These are phyloP conservation scores for Gobio occitaniae DNA, from an alignment of 2,797 vertebrate species.

Conservation along the genomic window DNA sequence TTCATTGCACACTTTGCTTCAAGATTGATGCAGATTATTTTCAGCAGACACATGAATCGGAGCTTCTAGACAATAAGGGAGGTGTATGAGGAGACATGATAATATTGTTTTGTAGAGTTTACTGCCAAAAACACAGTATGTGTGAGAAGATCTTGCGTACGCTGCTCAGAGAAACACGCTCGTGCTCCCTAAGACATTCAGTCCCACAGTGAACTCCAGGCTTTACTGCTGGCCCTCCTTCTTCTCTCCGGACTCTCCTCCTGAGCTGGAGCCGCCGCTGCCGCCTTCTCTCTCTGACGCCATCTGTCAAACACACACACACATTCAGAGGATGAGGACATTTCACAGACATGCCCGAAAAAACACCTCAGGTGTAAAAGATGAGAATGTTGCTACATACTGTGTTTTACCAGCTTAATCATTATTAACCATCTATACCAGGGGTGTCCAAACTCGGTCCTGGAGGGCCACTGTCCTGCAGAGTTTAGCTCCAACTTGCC, in stretches of 20 bases:
- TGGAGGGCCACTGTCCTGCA: no score
- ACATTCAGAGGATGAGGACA: neutral
- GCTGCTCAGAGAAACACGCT: slow-evolving; percentile 23
- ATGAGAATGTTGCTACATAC: neutral
- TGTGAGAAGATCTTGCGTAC: slow-evolving; percentile 24
- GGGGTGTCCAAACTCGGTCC: no score
- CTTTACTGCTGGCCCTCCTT: slow-evolving; percentile 93
- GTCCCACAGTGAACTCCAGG: slow-evolving; percentile 75
- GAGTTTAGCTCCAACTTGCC: no score
- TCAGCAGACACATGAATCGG: neutral
- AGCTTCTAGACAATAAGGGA: slow-evolving; percentile 1
- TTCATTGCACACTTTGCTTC: slow-evolving; percentile 17
- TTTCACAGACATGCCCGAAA: neutral
- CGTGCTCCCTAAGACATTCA: slow-evolving; percentile 75
- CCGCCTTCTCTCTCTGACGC: slow-evolving; percentile 90
- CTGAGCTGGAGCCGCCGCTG: slow-evolving; percentile 60
- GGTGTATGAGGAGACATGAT: neutral
- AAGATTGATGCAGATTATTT: neutral
- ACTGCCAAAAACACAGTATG: slow-evolving; percentile 39
- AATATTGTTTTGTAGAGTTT: slow-evolving; percentile 14
- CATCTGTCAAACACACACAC: slow-evolving; percentile 80
- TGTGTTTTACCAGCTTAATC: neutral
- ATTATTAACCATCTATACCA: neutral
- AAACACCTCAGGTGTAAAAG: neutral
- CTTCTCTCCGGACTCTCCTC: slow-evolving; percentile 78